Evolutionary conservation across 30 jellyfish, hydroid and myxozoan genomes (phyloP), one percentile per base, ranked within the genome.

Genomic region (Aurelia coerulea): DNA sequence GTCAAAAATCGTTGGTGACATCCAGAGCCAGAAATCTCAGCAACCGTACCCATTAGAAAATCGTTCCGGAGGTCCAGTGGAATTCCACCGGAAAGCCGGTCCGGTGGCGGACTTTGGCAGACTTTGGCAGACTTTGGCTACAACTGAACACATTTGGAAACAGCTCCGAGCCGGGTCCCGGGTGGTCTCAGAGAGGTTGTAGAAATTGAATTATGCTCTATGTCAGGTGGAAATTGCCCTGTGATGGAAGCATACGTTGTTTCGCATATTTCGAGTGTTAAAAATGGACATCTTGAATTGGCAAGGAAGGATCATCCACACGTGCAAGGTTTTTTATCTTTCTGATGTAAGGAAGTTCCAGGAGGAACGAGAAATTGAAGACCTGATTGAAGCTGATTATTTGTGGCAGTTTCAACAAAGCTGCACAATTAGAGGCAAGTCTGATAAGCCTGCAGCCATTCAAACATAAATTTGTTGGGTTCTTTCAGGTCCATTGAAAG

Each of bases 401-500:
- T 69, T 33, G 32, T 80, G 70, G 83, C 69, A 68, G 63, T 63
- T 80, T 80, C 70, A 32, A 62, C 69, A 62, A 19, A 70, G 68
- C 62, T 35, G 62, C 54, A 34, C 5, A 63, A 9, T 23, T 51
- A 63, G 87, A 80, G 90, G 90, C 10, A 39, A 52, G 74, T 23
- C 68, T 34, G 87, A 65, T 46, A 87, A 63, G 66, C 90, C 90
- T 65, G 90, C 63, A 42, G 90, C 90, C 15, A 60, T 80, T 0
- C 66, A 65, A 42, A 63, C 90, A 12, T 29, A 10, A 32, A 10
- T 80, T 1, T 70, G 83, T 65, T 58, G 80, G 80, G 69, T 80
- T 2, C 59, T 80, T 11, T 63, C 76, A 11, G 83, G 90, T n/a
- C 80, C 80, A 33, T 29, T 80, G 62, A 63, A 58, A 58, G 71